Evolutionary conservation across 2,797 vertebrate genomes (phyloP), one percentile per base, ranked within the genome.

Genomic region (Corythornis leucogaster): DNA sequence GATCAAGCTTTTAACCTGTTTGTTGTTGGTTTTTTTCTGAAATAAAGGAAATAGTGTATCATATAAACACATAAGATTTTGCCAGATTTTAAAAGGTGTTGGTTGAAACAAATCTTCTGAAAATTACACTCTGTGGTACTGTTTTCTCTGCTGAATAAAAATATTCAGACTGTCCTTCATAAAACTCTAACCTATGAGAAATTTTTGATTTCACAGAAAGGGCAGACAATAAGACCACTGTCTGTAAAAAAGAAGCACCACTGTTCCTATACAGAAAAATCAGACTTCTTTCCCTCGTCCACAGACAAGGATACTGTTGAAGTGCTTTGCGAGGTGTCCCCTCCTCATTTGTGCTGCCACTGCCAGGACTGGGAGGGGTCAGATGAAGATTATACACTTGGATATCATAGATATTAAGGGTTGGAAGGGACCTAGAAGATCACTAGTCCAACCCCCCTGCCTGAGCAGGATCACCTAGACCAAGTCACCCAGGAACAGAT

Each of bases 271-370:
- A 33, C 26, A 38, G 28, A 69, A 78, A 78, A 71, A 2, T 0
- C 11, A 69, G 46, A 31, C 19, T 77, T 70, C 11, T 18, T 12
- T 83, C 20, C 9, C 7, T 63, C 82, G 50, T 74, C 45, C 43
- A 66, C 6, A 11, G n/a, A 17, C 38, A 59, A 57, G 10, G 35
- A 63, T 28, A 28, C 5, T 9, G 15, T 46, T 51, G 8, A 73
- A 76, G 10, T 50, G n/a, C 11, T 61, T 75, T 81, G 59, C 0
- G 1, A 64, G 24, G 9, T 1, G 3, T 28, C 3, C 2, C 9
- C 18, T 73, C 11, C 45, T 35, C 17, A 8, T 8, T 71, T 83
- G 15, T 21, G 38, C 15, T 63, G 15, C 18, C 9, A 8, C 26
- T 78, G 19, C 22, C 38, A 26, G 10, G 38, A 8, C 11, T 85